Evolutionary conservation across 1,140 invertebrate genomes (phyloP), one percentile per base, ranked within the genome.

Genomic region (Calephelis nemesis): DNA sequence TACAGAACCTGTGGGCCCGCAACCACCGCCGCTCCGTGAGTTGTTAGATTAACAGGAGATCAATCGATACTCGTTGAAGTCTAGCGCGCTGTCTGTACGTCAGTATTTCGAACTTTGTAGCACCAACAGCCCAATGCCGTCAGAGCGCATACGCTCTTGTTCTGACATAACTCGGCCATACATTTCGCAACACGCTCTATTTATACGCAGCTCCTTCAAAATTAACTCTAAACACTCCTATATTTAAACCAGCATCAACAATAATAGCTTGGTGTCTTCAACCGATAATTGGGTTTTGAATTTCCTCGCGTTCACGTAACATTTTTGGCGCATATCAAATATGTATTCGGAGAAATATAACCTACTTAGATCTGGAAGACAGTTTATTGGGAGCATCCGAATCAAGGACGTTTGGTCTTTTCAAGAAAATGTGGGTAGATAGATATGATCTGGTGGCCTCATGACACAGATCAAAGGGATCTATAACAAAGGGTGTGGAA

Each of bases 81-180:
- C 8, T 58, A 62, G 30, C 19, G 47, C 54, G 58, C 63, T 63
- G 60, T 30, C 48, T 62, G 64, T 64, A 71, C 65, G 65, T 42
- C 40, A 48, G 47, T 49, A 62, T 62, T 49, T 67, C 68, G 47
- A 54, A 70, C 62, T 73, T 54, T 54, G 52, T 66, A 69, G 48
- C 72, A 73, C 68, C 68, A 67, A 63, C 58, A 63, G 64, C 12
- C 49, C 63, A 40, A 66, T 48, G 60, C 58, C 50, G 68, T 69
- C 67, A 50, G 68, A 68, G 40, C 60, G 40, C 58, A 63, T 63
- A 64, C 45, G 42, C 69, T 39, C 62, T 50, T 74, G 64, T 65
- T 78, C 85, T 90, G 86, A 90, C 86, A 88, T 90, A 88, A 88
- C 82, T 85, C 86, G 83, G 85, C 82, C 86, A 82, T 84, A 83